phyloP scores from a whole-genome alignment of 1,140 invertebrate species.

The Dreissena polymorpha region DNA sequence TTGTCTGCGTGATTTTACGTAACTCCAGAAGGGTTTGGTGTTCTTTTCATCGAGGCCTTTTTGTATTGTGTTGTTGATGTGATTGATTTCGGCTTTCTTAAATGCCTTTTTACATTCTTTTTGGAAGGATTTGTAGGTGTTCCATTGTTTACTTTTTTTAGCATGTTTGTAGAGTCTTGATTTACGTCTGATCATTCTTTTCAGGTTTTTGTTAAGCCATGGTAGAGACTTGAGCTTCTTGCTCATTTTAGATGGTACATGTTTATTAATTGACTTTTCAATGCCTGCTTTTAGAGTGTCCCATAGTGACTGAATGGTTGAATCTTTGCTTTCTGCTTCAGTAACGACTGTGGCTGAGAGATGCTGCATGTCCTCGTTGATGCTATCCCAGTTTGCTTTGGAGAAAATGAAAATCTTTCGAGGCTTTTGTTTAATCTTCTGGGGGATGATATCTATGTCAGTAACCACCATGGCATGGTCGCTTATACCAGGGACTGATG shows the following conservation, averaged over 20 bases:
- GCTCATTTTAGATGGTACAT: slow-evolving; percentile 32
- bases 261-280: not conserved
- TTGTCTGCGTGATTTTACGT: slow-evolving; percentile 40
- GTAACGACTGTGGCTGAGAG: slow-evolving; percentile 3
- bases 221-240: slow-evolving; percentile 35
- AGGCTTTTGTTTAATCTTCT: slow-evolving; percentile 26
- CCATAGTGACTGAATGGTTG: slow-evolving; percentile 29
- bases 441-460: slow-evolving; percentile 38
- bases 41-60: slow-evolving; percentile 37
- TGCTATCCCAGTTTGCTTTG: slow-evolving; percentile 52
- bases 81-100: slow-evolving; percentile 40
- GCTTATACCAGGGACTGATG: slow-evolving; percentile 32
- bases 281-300: slow-evolving; percentile 14
- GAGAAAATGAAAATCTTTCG: slow-evolving; percentile 30
- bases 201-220: slow-evolving; percentile 39
- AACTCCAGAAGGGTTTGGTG: slow-evolving; percentile 32
- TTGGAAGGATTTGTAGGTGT: too few relatives aligned
- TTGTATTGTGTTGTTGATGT: slow-evolving; percentile 38
- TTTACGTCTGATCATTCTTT: slow-evolving; percentile 1
- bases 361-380: slow-evolving; percentile 17
- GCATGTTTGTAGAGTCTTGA: slow-evolving; percentile 39
- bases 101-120: too few relatives aligned
- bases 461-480: slow-evolving; percentile 43
- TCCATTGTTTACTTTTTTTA: slow-evolving; percentile 25
- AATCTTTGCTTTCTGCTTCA: not conserved